phyloP scores from a whole-genome alignment of 2,113 vertebrate genomes.

The Motacilla tschutschensis region DNA sequence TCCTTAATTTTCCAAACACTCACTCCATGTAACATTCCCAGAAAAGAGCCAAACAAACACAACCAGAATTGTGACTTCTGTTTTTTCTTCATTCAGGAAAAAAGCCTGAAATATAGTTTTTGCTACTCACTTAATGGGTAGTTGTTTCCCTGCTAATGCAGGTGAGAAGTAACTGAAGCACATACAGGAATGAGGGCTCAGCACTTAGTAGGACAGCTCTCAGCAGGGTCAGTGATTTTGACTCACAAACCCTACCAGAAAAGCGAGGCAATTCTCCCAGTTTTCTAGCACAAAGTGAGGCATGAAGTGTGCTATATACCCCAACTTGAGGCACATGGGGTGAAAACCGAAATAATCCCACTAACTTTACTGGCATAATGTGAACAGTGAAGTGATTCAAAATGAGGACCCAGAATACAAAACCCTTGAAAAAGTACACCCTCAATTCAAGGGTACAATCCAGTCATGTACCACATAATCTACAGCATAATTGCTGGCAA shows the following conservation, averaged over 20 bases:
- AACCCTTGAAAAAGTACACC: background rate
- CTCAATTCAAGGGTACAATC: background rate
- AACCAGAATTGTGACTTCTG: background rate
- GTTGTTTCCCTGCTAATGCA: background rate
- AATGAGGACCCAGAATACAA: background rate
- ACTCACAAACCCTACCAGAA: background rate
- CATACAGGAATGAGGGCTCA: background rate
- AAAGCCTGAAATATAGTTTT: background rate
- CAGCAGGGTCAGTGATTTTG: background rate
- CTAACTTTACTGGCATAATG: background rate
- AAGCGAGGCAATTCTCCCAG: background rate
- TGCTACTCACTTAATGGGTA: background rate
- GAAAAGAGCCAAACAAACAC: background rate
- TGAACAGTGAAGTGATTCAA: background rate
- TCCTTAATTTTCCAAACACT: background rate
- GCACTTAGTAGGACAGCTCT: background rate
- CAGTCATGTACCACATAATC: background rate
- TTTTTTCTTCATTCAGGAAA: background rate
- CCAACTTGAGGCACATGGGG: fast-evolving
- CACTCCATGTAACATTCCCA: background rate
- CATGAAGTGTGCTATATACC: fast-evolving
- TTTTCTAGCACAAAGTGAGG: background rate
- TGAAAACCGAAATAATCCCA: background rate
- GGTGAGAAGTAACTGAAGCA: background rate
- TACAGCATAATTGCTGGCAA: background rate